Conservation (phyloP, 2,888 invertebrate genomes). For the Anagyrus pseudococci region DNA sequence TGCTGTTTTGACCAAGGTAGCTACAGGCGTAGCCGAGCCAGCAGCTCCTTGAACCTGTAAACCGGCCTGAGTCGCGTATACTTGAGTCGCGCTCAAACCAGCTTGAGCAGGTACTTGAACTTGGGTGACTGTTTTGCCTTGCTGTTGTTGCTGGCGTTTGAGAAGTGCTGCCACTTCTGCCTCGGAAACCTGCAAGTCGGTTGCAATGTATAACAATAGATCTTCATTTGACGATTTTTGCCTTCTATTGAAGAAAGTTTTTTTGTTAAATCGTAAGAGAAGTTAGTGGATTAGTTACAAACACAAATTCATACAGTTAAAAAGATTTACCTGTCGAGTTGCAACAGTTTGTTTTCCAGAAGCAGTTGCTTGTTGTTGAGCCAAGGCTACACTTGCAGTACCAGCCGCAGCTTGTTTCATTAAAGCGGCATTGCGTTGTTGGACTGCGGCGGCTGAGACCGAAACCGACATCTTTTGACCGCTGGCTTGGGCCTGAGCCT, state of each 20-base stretch:
- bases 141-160: slow-evolving; percentile 63
- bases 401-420: slow-evolving; percentile 47
- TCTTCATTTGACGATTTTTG: neutral
- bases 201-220: slow-evolving; percentile 3
- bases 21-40: slow-evolving; percentile 66
- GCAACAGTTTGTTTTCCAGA: slow-evolving; percentile 28
- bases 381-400: slow-evolving; percentile 38
- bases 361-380: slow-evolving; percentile 28
- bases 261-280: neutral
- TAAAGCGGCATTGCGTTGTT: slow-evolving; percentile 53
- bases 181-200: slow-evolving; percentile 61
- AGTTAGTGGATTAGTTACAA: too few relatives aligned
- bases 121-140: slow-evolving; percentile 60
- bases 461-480: slow-evolving; percentile 60
- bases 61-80: slow-evolving; percentile 66
- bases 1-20: slow-evolving; percentile 71
- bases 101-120: slow-evolving; percentile 55
- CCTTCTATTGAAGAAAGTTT: neutral
- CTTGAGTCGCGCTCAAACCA: slow-evolving; percentile 63
- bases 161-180: slow-evolving; percentile 68
- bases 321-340: slow-evolving; percentile 28
- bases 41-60: slow-evolving; percentile 65
- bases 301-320: neutral
- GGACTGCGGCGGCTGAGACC: slow-evolving; percentile 53
- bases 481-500: slow-evolving; percentile 53